Base-by-base conservation (phyloP, 92 coral and sea anemone genomes). In the Phenganax marumi region DNA sequence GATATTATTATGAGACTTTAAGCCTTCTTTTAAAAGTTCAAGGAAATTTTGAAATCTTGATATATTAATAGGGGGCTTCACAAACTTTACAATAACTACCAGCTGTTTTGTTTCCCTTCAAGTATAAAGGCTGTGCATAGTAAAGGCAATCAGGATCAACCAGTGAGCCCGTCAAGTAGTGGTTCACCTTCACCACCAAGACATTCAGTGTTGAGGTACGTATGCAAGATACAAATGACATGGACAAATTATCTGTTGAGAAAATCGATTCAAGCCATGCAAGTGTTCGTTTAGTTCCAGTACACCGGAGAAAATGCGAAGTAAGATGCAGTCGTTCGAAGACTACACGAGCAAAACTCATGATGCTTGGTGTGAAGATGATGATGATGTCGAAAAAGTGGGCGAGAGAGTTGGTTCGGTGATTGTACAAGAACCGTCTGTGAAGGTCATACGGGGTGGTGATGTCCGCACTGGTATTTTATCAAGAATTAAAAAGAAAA, bases 321-420 rank as follows among this genome's bases (percentile, higher is more conserved):
- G 93, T 8, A 91, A 91, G 50, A 88, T 86, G 0, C 82, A 92
- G 79, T 92, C 97, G 4, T 95, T 95, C 58, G 97, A 95, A 77
- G 98, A 95, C 50, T 95, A 90, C 79, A 91, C 93, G 69, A 93
- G 90, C 83, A 90, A 92, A 74, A 95, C 92, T 69, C 91, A 87
- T 82, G 98, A 95, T 71, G 98, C 98, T 0, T 95, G 98, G 98
- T 92, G 88, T 70, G 98, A 95, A 16, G 88, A 84, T 84, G 98
- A 95, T 55, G 97, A 95, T 80, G 97, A 92, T 25, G 87, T 84
- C 47, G 88, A 90, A 6, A 89, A 87, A 69, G 86, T 85, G 68
- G 73, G 81, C 17, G 89, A 88, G 72, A 73, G 88, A 7, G 33
- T 78, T 49, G 83, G 83, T n/a, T 61, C 72, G 2, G 83, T 78